Conservation (phyloP, 2,113 vertebrate genomes). For the Platanista minor region DNA sequence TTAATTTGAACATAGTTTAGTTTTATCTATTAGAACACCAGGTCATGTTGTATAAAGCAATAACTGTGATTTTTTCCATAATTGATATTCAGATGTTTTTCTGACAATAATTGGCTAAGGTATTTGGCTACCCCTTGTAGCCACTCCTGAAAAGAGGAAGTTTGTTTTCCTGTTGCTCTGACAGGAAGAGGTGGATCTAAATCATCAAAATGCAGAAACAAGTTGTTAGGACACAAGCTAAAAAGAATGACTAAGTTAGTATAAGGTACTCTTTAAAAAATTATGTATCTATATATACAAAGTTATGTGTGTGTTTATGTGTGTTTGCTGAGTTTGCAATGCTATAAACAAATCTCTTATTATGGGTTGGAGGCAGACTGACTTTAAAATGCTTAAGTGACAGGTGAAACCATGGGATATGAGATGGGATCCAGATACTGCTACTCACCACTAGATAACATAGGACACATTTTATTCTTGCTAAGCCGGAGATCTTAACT, state of each 20-base stretch:
- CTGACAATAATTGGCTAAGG: conserved; percentile 9
- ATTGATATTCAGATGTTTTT: conserved; percentile 38
- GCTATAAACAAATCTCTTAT: neutral
- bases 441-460: neutral
- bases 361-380: neutral
- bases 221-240: neutral
- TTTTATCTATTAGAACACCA: neutral
- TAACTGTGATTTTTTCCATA: conserved; percentile 44
- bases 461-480: neutral
- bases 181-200: conserved; percentile 57
- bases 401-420: neutral
- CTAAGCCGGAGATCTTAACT: neutral
- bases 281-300: neutral
- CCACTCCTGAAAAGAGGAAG: conserved; percentile 58
- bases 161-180: conserved; percentile 68
- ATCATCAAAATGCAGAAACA: neutral
- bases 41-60: neutral
- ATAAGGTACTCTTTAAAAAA: neutral
- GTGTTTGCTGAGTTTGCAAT: neutral
- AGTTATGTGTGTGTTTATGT: neutral
- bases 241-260: neutral
- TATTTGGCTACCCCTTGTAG: conserved; percentile 28
- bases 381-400: neutral
- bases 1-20: neutral
- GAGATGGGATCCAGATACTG: neutral